These are phyloP conservation scores for Ischnus inquisitorius DNA, from an alignment of 2,888 invertebrate species.

Conservation along the genomic window DNA sequence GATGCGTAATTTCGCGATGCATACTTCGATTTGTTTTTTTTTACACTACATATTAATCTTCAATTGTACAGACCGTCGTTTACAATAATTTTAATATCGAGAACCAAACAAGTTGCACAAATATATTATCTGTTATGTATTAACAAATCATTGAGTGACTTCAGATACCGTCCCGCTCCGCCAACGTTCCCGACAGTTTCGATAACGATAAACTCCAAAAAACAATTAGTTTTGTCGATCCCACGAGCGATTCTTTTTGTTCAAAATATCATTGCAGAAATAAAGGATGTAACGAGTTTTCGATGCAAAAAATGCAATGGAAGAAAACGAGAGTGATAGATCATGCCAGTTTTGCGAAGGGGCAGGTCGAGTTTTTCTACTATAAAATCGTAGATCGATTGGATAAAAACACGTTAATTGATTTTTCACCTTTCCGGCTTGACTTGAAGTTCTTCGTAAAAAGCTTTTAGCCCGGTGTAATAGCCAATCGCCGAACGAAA, in stretches of 20 bases:
- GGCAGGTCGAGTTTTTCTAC: no score
- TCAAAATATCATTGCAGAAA: no score
- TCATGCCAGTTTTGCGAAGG: no score
- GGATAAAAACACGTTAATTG: no score
- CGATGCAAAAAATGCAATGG: no score
- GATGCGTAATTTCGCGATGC: conserved; percentile 35
- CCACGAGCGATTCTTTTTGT: no score
- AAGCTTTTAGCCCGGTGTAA: background rate
- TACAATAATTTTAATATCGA: conserved; percentile 50
- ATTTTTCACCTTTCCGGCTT: no score
- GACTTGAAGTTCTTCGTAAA: background rate
- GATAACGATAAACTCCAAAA: background rate
- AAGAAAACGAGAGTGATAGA: no score
- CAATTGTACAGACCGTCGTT: conserved; percentile 53
- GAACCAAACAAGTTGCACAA: conserved; percentile 62
- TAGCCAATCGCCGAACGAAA: background rate
- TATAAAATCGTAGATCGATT: no score
- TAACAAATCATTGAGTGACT: conserved; percentile 11
- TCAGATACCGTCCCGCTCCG: conserved; percentile 1
- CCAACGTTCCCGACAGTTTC: background rate
- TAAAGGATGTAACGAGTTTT: no score
- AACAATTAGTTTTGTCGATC: no score
- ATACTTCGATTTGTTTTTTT: conserved; percentile 16
- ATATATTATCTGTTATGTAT: conserved; percentile 61
- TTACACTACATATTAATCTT: conserved; percentile 14